Evolutionary conservation across 1,140 invertebrate species (phyloP), one percentile per base, ranked within the genome.

Genomic region (Psilanteris sp.): DNA sequence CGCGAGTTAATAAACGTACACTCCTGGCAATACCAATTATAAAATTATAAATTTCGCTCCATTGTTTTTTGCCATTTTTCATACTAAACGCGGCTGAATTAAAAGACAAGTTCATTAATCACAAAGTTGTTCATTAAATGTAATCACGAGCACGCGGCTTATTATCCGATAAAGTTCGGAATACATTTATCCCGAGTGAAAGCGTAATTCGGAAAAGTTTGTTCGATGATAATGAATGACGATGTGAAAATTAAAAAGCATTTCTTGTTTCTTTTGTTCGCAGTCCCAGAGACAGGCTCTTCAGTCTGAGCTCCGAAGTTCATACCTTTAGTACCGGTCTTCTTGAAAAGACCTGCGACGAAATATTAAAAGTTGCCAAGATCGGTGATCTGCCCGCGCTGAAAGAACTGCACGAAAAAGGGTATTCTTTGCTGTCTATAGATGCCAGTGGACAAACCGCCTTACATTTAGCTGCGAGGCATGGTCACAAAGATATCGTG

Each of bases 401-500:
- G 78, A 94, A 93, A 88, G 93, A 96, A 74, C 88, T 97, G 11
- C 94, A 96, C 87, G 89, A 91, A 48, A 91, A 93, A 76, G 96
- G 96, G 32, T 96, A 92, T 83, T 96, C 95, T 31, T 87, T 98
- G 7, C 87, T 96, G 67, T 95, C 95, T 26, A 95, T 95, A 77
- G 96, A 98, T 86, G 90, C 93, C 32, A 92, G 89, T 55, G 96
- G 96, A 2, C 96, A 97, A 89, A 97, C 96, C 32, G 94, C 95
- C 20, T 89, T 98, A 52, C 97, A 98, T 85, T 91, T 96, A 67
- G 95, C 95, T 8, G 93, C 96, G 9, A 90, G 93, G 62, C 93
- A 94, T 80, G 96, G 96, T 9, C 93, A 97, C 88, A 96, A 95
- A 80, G 94, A 97, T 81, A 93, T 98, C 50, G 93, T 98, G 5